Evolutionary conservation across 2,888 invertebrate species (phyloP), one percentile per base, ranked within the genome.

Genomic region (Nasonovia ribisnigri): DNA sequence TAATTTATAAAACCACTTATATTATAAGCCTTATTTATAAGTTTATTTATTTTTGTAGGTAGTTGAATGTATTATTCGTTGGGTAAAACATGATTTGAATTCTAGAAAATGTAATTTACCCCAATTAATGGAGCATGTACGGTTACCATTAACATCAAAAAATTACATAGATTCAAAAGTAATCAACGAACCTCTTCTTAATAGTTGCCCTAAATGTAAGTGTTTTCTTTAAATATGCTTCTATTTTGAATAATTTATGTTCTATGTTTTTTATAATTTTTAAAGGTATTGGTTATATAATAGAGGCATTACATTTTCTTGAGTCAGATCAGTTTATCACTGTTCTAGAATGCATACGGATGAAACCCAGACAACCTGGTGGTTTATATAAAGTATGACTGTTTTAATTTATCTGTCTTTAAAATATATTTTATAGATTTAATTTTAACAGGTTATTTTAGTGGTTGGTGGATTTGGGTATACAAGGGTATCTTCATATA

Each of bases 391-490:
- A 98, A 96, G 97, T 97, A 95, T 92, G 95, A 95, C 51, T 4
- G 1, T 60, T 51, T 29, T 42, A 20, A 84, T 42, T 90, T 16
- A 77, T 89, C n/a, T n/a, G 43, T 54, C n/a, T 84, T 84, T 89
- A n/a, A 54, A 54, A 42, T 54, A 42, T 54, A 11, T n/a, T 60
- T 48, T 26, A 29, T 88, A 10, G 20, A 88, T 20, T 42, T 67
- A 4, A 86, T 46, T 10, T 87, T 20, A 46, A 87, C 94, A 96
- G 97, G 96, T 98, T 88, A 96, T 99, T 95, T 96, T 99, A 88
- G 98, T 98, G 91, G 98, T 98, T 95, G 99, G 99, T 90, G 99
- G 99, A 0, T 99, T 99, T 96, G 99, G 99, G 87, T 0, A 46
- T 46, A 99, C 99, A 5, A 99, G 99, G 96, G 99, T 99, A 3